Conservation (phyloP, 2,113 vertebrate species). For the Notothenia coriiceps region DNA sequence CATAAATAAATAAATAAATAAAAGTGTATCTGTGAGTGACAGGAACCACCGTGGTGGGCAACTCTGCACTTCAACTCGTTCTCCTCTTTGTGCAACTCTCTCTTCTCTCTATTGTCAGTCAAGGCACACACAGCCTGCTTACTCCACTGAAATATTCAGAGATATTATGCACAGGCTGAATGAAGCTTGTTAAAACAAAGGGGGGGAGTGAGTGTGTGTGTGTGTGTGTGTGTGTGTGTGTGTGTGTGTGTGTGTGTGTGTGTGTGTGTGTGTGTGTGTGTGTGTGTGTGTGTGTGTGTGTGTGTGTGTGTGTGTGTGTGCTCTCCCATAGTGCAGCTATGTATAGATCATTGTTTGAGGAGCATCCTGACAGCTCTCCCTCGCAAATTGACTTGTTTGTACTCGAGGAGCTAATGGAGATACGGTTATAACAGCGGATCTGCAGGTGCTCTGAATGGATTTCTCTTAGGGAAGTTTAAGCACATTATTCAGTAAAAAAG, state of each 20-base stretch:
- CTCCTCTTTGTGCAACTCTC: slow-evolving; percentile 1
- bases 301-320: neutral
- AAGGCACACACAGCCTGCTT: slow-evolving; percentile 19
- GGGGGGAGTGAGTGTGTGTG: neutral
- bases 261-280: slow-evolving; percentile 6
- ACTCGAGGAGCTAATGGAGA: slow-evolving; percentile 26
- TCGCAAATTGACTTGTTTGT: slow-evolving; percentile 44
- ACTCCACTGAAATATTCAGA: slow-evolving; percentile 38
- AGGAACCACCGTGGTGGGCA: slow-evolving; percentile 34
- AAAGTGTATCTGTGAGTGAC: slow-evolving; percentile 54
- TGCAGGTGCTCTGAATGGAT: slow-evolving; percentile 11
- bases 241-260: slow-evolving; percentile 1
- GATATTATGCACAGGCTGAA: slow-evolving; percentile 31
- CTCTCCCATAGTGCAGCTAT: slow-evolving; percentile 17
- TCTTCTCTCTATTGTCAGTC: slow-evolving; percentile 45
- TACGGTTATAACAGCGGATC: slow-evolving; percentile 15
- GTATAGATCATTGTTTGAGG: slow-evolving; percentile 35
- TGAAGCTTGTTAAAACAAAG: slow-evolving; percentile 38
- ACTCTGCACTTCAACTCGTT: slow-evolving; percentile 39
- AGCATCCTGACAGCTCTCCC: slow-evolving; percentile 40
- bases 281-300: neutral
- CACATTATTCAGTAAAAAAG: too few relatives aligned
- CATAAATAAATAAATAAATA: slow-evolving; percentile 73
- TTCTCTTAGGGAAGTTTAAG: neutral
- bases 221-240: neutral